These are phyloP conservation scores for Metacarcinus magister DNA, from an alignment of 2,888 invertebrate genomes.

Conservation along the genomic window DNA sequence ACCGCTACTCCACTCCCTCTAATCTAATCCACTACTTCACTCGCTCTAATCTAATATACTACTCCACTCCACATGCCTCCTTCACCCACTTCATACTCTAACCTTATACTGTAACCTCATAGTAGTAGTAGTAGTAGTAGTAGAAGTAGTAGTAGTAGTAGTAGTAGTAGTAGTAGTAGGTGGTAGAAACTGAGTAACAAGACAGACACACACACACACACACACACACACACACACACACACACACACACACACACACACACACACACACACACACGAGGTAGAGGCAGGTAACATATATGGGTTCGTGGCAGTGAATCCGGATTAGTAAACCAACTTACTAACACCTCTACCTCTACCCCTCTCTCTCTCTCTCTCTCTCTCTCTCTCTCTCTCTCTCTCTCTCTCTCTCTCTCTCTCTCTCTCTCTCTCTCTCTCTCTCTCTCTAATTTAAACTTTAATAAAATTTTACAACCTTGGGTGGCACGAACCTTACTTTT, in stretches of 20 bases:
- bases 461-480: conserved; percentile 6
- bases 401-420: conserved; percentile 54
- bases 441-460: conserved; percentile 27
- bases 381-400: conserved; percentile 35
- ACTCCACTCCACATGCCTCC: too few species aligned
- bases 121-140: too few species aligned
- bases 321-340: neutral
- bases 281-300: neutral
- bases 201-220: too few species aligned
- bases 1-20: neutral
- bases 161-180: too few species aligned
- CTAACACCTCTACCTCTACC: neutral
- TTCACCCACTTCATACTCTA: too few species aligned
- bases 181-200: too few species aligned
- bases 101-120: too few species aligned
- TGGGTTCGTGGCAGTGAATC: neutral
- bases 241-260: neutral
- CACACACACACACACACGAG: neutral
- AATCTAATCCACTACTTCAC: neutral
- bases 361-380: conserved; percentile 31
- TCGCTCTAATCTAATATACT: too few species aligned
- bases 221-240: neutral
- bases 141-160: too few species aligned
- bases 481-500: neutral
- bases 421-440: conserved; percentile 44